Conservation (phyloP, 2,113 vertebrate genomes). For the Fulica atra region DNA sequence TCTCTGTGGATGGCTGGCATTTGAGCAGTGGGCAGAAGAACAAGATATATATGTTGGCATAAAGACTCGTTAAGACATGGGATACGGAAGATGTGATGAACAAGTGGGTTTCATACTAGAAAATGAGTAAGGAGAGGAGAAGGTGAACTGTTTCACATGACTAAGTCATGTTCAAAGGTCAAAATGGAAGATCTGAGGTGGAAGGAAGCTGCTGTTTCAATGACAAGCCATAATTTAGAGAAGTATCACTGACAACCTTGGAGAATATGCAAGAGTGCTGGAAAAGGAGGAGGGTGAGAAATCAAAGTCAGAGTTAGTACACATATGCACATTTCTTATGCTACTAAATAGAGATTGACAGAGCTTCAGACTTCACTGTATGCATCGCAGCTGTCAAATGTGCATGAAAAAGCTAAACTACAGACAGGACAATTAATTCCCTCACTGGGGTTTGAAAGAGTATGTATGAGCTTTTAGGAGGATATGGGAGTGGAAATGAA, state of each 20-base stretch:
- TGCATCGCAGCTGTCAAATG: not conserved
- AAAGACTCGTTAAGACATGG: not conserved
- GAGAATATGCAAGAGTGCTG: not conserved
- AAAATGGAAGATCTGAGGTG: not conserved
- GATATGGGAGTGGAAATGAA: not conserved
- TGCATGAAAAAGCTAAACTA: not conserved
- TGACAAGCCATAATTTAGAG: not conserved
- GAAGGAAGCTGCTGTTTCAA: not conserved
- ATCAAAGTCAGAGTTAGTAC: not conserved
- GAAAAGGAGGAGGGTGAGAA: not conserved
- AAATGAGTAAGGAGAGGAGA: not conserved
- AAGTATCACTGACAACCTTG: not conserved
- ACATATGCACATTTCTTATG: not conserved
- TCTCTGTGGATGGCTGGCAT: not conserved
- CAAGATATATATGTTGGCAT: not conserved
- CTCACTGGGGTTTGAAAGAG: not conserved
- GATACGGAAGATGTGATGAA: not conserved
- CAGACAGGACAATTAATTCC: not conserved
- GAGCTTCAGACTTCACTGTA: not conserved
- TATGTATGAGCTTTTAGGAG: not conserved
- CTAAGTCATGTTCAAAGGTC: not conserved
- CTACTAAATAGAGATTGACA: not conserved
- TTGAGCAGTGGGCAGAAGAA: not conserved
- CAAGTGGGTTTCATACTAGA: not conserved
- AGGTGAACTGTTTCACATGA: not conserved